phyloP scores from a whole-genome alignment of 1,140 invertebrate genomes.

The Scaptodrosophila lebanonensis region DNA sequence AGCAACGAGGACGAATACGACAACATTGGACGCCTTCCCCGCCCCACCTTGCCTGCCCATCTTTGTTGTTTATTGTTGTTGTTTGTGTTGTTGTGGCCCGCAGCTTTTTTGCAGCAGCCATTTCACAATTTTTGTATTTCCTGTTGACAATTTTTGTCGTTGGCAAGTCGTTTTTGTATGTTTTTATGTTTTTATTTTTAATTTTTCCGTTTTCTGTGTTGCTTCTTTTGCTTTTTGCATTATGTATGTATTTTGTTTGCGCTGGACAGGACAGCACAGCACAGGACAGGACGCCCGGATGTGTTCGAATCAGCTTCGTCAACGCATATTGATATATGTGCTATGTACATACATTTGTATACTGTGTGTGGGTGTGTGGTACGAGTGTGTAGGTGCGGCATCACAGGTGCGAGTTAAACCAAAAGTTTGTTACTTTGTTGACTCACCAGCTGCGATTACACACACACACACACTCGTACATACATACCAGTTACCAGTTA shows the following conservation, averaged over 20 bases:
- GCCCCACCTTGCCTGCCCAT: constrained; percentile 19
- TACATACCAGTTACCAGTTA: too few species aligned
- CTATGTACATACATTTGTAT: too few species aligned
- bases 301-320: too few species aligned
- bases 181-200: constrained; percentile 8
- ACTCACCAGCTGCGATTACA: not conserved
- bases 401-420: too few species aligned
- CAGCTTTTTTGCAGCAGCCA: not conserved
- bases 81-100: not conserved
- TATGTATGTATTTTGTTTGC: too few species aligned
- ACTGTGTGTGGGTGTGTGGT: too few species aligned
- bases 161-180: constrained; percentile 30
- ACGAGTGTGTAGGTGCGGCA: too few species aligned
- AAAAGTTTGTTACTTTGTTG: not conserved
- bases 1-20: constrained; percentile 34
- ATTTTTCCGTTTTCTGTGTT: constrained; percentile 45
- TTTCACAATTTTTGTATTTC: constrained; percentile 58
- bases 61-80: constrained; percentile 5
- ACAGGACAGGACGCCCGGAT: too few species aligned
- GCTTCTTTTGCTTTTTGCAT: constrained; percentile 34
- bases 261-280: too few species aligned
- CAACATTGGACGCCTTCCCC: constrained; percentile 10
- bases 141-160: constrained; percentile 69
- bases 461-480: too few species aligned
- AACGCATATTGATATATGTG: too few species aligned